Evolutionary conservation across 1,140 invertebrate species (phyloP).

Genomic region (Drosophila lacertosa): DNA sequence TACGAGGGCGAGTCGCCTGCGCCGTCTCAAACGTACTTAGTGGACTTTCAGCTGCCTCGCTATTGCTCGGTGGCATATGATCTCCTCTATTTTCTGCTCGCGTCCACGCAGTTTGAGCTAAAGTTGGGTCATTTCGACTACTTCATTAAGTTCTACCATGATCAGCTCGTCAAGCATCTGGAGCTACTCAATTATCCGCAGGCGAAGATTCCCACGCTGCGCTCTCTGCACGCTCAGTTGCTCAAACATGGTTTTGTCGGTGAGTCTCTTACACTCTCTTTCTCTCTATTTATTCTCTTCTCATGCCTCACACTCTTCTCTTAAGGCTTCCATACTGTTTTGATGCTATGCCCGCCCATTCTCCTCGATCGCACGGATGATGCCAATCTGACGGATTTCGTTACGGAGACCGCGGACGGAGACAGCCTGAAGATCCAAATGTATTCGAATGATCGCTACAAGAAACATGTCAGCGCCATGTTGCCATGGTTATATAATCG

Average conservation of each 20-base stretch:
- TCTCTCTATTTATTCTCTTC: not conserved
- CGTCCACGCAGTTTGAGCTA: slow-evolving; percentile 52
- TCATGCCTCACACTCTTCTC: not conserved
- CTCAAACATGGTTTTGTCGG: slow-evolving; percentile 60
- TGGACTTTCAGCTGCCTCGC: slow-evolving; percentile 79
- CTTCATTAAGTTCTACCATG: slow-evolving; percentile 63
- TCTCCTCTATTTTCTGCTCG: slow-evolving; percentile 70
- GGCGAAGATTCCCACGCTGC: slow-evolving; percentile 73
- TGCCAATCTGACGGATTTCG: slow-evolving; percentile 44
- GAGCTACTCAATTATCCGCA: slow-evolving; percentile 57
- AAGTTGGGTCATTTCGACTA: slow-evolving; percentile 64
- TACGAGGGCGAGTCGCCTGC: slow-evolving; percentile 43
- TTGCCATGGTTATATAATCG: slow-evolving; percentile 54
- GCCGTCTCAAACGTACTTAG: slow-evolving; percentile 64
- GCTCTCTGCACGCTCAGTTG: slow-evolving; percentile 61
- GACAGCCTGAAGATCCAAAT: slow-evolving; percentile 48
- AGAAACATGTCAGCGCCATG: slow-evolving; percentile 42
- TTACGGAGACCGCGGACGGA: slow-evolving; percentile 45
- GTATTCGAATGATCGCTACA: slow-evolving; percentile 50
- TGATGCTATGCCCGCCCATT: slow-evolving; percentile 50
- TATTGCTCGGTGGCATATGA: slow-evolving; percentile 72
- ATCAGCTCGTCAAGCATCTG: slow-evolving; percentile 52
- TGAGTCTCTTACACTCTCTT: slow-evolving; percentile 12
- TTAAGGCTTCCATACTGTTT: slow-evolving; percentile 43
- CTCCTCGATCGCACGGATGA: slow-evolving; percentile 51